Conservation (phyloP, 1,140 invertebrate genomes). For the Condylostylus longicornis region DNA sequence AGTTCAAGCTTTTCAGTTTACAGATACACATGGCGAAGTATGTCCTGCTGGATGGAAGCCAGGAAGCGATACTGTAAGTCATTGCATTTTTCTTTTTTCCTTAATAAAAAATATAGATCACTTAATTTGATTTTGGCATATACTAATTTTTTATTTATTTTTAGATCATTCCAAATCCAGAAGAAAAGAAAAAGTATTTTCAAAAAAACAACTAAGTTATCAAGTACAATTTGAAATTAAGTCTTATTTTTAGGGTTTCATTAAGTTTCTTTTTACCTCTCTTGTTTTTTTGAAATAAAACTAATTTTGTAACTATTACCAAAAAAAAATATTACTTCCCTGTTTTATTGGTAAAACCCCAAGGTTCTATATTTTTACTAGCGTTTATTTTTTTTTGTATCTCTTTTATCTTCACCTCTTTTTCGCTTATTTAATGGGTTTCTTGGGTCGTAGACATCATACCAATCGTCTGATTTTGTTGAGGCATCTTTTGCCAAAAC, state of each 20-base stretch:
- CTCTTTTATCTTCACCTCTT: conserved; percentile 39
- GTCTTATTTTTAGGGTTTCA: too few species aligned
- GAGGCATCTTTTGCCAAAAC: conserved; percentile 91
- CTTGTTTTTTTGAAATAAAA: too few species aligned
- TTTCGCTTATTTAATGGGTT: conserved; percentile 87
- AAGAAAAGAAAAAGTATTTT: conserved; percentile 57
- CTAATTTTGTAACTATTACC: too few species aligned
- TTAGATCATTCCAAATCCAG: conserved; percentile 58
- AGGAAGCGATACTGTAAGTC: conserved; percentile 64
- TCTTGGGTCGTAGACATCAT: conserved; percentile 88
- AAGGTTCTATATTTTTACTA: too few species aligned
- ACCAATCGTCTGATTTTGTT: conserved; percentile 86
- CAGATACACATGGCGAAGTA: conserved; percentile 80
- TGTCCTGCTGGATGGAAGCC: conserved; percentile 92
- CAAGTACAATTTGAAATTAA: too few species aligned
- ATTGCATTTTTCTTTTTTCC: background rate
- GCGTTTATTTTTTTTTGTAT: too few species aligned
- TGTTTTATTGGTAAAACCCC: too few species aligned
- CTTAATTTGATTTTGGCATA: conserved; percentile 9
- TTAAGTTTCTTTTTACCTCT: too few species aligned
- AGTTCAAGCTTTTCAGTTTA: conserved; percentile 87
- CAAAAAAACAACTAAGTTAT: conserved; percentile 38
- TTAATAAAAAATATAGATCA: conserved; percentile 1
- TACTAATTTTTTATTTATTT: conserved; percentile 25
- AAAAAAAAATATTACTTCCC: too few species aligned